Evolutionary conservation across 2,113 vertebrate genomes (phyloP).

Genomic region (Neolamprologus tretocephalus): DNA sequence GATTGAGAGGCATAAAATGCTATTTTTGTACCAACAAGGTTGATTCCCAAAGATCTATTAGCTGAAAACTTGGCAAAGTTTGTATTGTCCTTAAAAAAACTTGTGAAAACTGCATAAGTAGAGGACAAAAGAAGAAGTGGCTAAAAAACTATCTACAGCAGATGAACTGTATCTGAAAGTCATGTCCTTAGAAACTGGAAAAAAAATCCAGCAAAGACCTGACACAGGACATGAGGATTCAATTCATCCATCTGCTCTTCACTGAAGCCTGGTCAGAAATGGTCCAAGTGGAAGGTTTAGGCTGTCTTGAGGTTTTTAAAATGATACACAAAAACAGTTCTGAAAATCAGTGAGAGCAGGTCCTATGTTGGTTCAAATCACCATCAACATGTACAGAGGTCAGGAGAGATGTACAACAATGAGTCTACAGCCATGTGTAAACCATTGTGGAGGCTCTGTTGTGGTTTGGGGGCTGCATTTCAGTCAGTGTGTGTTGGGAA

Average conservation of each 20-base stretch:
- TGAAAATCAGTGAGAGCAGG: not conserved
- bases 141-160: not conserved
- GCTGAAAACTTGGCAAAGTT: not conserved
- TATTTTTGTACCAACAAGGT: not conserved
- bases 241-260: not conserved
- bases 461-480: not conserved
- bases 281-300: not conserved
- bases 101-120: not conserved
- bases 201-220: not conserved
- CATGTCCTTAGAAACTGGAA: not conserved
- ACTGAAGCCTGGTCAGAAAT: not conserved
- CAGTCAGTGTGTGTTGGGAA: not conserved
- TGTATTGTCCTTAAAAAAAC: not conserved
- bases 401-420: not conserved
- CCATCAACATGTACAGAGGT: not conserved
- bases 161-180: not conserved
- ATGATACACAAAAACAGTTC: not conserved
- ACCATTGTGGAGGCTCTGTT: not conserved
- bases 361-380: not conserved
- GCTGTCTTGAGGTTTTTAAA: not conserved
- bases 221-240: not conserved
- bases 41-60: not conserved
- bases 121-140: not conserved
- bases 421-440: not conserved
- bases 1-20: not conserved